phyloP scores from a whole-genome alignment of 2,888 invertebrate genomes.

The Nemapogon koenigi region DNA sequence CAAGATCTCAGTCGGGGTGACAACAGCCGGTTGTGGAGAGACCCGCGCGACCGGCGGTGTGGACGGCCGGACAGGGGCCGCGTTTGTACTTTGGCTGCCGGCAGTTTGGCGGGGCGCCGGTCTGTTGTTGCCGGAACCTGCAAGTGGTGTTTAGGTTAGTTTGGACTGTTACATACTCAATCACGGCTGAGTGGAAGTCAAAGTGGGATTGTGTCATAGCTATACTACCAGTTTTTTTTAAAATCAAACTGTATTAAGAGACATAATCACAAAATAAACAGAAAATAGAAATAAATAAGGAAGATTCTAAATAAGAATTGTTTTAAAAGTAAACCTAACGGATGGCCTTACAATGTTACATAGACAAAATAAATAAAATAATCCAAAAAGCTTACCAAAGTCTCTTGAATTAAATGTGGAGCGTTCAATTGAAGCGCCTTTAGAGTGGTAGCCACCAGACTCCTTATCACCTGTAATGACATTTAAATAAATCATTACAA shows the following conservation, averaged over 20 bases:
- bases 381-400: conserved; percentile 1
- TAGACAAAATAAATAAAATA: conserved; percentile 32
- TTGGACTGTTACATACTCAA: conserved; percentile 32
- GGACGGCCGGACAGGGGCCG: conserved; percentile 11
- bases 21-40: too few species aligned
- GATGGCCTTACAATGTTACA: conserved; percentile 48
- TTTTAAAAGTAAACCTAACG: too few species aligned
- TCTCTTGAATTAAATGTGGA: conserved; percentile 53
- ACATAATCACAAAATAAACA: too few species aligned
- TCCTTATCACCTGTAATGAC: too few species aligned
- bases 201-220: too few species aligned
- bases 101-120: conserved; percentile 36
- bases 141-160: conserved; percentile 32
- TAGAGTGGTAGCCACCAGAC: conserved; percentile 35
- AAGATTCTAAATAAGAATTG: too few species aligned
- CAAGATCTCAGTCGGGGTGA: conserved; percentile 18
- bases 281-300: too few species aligned
- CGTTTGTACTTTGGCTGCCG: conserved; percentile 28
- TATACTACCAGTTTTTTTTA: too few species aligned
- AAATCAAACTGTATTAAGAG: too few species aligned
- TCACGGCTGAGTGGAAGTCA: conserved; percentile 36
- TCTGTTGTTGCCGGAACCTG: conserved; percentile 20
- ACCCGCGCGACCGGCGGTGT: conserved; percentile 12
- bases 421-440: conserved; percentile 55
- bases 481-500: too few species aligned